phyloP scores from a whole-genome alignment of 2,888 invertebrate species.

The Lasioglossum calceatum region DNA sequence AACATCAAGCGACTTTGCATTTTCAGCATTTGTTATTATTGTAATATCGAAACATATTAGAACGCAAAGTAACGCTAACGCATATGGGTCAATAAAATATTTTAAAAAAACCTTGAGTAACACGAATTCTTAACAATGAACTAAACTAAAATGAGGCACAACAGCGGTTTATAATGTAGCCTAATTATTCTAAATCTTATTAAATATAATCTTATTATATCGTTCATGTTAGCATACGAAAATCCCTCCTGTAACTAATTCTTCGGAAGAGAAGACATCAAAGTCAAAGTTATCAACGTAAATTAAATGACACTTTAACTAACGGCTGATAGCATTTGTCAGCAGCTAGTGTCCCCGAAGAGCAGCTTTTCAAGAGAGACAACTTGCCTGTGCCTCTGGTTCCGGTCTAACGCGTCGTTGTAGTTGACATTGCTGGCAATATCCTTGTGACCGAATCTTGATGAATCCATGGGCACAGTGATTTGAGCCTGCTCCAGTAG shows the following conservation, averaged over 20 bases:
- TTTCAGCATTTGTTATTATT: slow-evolving; percentile 26
- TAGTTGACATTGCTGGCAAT: slow-evolving; percentile 32
- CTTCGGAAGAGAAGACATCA: slow-evolving; percentile 23
- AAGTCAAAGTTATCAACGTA: background rate
- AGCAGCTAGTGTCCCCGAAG: slow-evolving; percentile 79
- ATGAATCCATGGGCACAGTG: slow-evolving; percentile 73
- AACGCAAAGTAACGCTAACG: slow-evolving; percentile 7
- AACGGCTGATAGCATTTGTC: slow-evolving; percentile 63
- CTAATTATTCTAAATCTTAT: slow-evolving; percentile 25
- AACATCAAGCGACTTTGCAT: background rate
- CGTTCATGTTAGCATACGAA: background rate
- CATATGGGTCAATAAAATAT: background rate
- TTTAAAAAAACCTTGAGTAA: background rate
- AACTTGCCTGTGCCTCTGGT: slow-evolving; percentile 80
- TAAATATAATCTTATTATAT: slow-evolving; percentile 23
- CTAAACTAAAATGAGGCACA: background rate
- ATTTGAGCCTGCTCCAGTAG: slow-evolving; percentile 82
- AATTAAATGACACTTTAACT: background rate
- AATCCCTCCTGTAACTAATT: background rate
- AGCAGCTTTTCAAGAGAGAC: slow-evolving; percentile 80
- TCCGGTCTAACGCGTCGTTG: slow-evolving; percentile 63
- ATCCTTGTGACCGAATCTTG: slow-evolving; percentile 63
- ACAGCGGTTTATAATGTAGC: slow-evolving; percentile 17
- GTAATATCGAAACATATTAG: slow-evolving; percentile 12
- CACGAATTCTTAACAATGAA: background rate